Conservation (phyloP, 2,797 vertebrate species). For the Siniperca undulata region DNA sequence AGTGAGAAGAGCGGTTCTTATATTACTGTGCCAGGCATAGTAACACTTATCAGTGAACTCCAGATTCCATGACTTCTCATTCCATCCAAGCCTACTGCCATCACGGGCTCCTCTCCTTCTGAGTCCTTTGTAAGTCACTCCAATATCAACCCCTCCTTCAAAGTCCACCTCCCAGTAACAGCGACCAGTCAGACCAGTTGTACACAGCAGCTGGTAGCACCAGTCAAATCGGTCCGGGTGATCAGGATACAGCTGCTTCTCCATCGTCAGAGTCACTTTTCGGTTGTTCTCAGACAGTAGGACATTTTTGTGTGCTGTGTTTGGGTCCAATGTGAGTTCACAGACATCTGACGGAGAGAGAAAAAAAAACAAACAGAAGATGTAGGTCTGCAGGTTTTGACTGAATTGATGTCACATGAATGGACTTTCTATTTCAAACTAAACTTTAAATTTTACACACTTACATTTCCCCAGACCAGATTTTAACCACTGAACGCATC, state of each 20-base stretch:
- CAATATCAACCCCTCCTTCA: conserved; percentile 17
- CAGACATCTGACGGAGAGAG: not conserved
- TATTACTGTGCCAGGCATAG: conserved; percentile 20
- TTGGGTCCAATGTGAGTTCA: conserved; percentile 38
- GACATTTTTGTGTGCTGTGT: conserved; percentile 41
- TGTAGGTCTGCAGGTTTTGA: not conserved
- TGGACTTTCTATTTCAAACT: not conserved
- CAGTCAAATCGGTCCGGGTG: conserved; percentile 39
- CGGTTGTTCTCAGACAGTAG: conserved; percentile 23
- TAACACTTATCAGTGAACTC: not conserved
- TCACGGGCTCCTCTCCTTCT: conserved; percentile 21
- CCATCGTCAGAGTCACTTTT: conserved; percentile 13
- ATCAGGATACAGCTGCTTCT: conserved; percentile 38
- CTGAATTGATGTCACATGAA: not conserved
- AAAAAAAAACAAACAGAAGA: not conserved
- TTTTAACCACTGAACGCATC: not conserved
- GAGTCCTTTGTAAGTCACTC: conserved; percentile 23
- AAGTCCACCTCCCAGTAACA: conserved; percentile 48
- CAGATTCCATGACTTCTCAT: conserved; percentile 47
- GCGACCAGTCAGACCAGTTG: not conserved
- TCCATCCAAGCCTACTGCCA: conserved; percentile 34
- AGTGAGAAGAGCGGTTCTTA: not conserved
- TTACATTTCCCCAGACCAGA: conserved; percentile 16
- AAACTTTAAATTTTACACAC: not conserved
- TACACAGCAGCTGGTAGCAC: conserved; percentile 42